These are phyloP conservation scores for Pampusana beccarii DNA, from an alignment of 2,113 vertebrate genomes.

Conservation along the genomic window DNA sequence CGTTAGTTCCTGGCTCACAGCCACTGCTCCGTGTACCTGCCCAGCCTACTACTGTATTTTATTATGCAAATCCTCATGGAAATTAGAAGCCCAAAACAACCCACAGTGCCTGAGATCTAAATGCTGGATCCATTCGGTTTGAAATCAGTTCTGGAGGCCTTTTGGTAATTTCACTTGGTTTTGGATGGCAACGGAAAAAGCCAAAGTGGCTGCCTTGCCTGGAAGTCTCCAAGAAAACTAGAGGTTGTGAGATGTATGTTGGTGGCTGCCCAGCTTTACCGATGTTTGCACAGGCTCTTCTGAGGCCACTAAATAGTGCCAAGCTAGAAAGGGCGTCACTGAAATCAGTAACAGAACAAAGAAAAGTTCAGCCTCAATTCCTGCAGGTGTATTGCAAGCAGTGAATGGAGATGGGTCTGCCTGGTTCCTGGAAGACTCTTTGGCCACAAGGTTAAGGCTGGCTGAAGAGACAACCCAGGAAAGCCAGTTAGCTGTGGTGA, in stretches of 20 bases:
- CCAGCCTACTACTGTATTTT: slow-evolving; percentile 14
- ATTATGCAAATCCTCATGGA: slow-evolving; percentile 43
- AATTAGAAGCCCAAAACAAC: slow-evolving; percentile 55
- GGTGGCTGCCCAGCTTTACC: neutral
- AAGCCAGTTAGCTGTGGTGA: neutral
- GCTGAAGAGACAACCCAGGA: neutral
- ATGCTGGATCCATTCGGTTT: neutral
- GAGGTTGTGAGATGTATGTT: neutral
- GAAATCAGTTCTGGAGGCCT: neutral
- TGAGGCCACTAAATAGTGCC: neutral
- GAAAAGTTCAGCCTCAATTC: neutral
- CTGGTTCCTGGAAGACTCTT: neutral
- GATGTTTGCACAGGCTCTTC: neutral
- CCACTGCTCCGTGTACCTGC: neutral
- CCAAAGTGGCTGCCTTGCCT: neutral
- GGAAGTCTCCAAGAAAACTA: neutral
- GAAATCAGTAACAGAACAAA: neutral
- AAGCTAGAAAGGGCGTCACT: neutral
- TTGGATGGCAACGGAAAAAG: neutral
- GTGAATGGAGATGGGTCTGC: neutral
- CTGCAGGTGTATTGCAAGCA: neutral
- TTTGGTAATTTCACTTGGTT: neutral
- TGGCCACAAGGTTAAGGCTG: neutral
- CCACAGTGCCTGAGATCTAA: neutral
- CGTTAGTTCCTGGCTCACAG: slow-evolving; percentile 17